Base-by-base conservation (phyloP, 2,797 vertebrate genomes). In the Streptopelia turtur region DNA sequence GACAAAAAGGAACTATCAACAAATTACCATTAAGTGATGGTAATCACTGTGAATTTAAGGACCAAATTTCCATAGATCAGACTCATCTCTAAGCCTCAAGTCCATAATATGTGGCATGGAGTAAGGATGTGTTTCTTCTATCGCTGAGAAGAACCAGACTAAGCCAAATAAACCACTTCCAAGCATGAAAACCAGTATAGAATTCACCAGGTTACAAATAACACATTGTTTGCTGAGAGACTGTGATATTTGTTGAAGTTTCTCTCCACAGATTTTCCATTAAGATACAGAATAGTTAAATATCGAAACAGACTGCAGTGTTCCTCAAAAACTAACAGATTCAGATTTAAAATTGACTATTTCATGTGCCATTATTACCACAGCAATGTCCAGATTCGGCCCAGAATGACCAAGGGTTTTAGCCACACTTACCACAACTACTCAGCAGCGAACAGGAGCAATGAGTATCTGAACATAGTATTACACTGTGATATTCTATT, bases 201-300 rank as follows among this genome's bases (percentile, higher is more conserved):
- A 84, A 61, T 47, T 31, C 28, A 41, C n/a, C 10, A 27, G 39
- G 16, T 56, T 85, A 70, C 74, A 94, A 86, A 27, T 17, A 50
- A 16, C 35, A 41, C 6, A 3, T 27, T 55, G n/a, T 84, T 53
- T 63, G n/a, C 70, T 59, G 37, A 64, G 11, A 76, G n/a, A 74
- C 55, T 1, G 15, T 13, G 25, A 12, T 23, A 60, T 30, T 71
- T 91, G 17, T 55, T 56, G 69, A 7, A 37, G 69, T 33, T 77
- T 45, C 49, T 61, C 11, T 0, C 60, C 60, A 56, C 22, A 31
- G 75, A 35, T 91, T 77, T 61, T 79, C 50, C 74, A 76, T 31
- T 41, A 45, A 65, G 60, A 47, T 20, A 10, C 0, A 33, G 22
- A 80, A 28, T 4, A 35, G 41, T 0, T 64, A 35, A 57, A 3